Evolutionary conservation across 2,113 vertebrate genomes (phyloP).

Genomic region (Hippocampus comes): DNA sequence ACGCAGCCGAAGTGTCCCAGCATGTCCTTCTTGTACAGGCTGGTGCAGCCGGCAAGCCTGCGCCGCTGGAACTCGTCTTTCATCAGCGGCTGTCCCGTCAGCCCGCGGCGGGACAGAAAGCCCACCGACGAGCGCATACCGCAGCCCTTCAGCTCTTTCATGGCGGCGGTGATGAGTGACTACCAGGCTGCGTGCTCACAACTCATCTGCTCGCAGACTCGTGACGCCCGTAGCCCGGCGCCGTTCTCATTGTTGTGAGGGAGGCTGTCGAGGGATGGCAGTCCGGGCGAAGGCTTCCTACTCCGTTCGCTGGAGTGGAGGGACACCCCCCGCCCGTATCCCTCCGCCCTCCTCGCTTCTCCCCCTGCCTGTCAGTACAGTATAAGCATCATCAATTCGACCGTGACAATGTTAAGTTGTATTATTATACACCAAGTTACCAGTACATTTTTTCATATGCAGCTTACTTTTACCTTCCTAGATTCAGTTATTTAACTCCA

Average conservation of each 20-base stretch:
- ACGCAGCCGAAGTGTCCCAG: constrained; percentile 98
- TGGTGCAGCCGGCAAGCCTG: constrained; percentile 87
- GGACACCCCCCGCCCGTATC: neutral
- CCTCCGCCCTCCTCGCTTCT: neutral
- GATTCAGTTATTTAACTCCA: too few relatives aligned
- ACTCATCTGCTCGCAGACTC: neutral
- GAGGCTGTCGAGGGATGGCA: constrained; percentile 35
- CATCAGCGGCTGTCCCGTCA: constrained; percentile 85
- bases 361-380: constrained; percentile 38
- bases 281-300: constrained; percentile 58
- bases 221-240: neutral
- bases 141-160: constrained; percentile 82
- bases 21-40: constrained; percentile 94
- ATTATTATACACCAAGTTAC: too few relatives aligned
- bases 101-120: constrained; percentile 89
- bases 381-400: constrained; percentile 16
- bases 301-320: constrained; percentile 31
- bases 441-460: too few relatives aligned
- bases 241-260: constrained; percentile 28
- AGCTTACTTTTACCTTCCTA: too few relatives aligned
- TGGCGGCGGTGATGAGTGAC: constrained; percentile 45
- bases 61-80: constrained; percentile 93
- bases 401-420: too few relatives aligned
- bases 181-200: neutral
- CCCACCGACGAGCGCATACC: constrained; percentile 92